These are phyloP conservation scores for Pandion haliaetus DNA, from an alignment of 2,113 vertebrate species.

Conservation along the genomic window DNA sequence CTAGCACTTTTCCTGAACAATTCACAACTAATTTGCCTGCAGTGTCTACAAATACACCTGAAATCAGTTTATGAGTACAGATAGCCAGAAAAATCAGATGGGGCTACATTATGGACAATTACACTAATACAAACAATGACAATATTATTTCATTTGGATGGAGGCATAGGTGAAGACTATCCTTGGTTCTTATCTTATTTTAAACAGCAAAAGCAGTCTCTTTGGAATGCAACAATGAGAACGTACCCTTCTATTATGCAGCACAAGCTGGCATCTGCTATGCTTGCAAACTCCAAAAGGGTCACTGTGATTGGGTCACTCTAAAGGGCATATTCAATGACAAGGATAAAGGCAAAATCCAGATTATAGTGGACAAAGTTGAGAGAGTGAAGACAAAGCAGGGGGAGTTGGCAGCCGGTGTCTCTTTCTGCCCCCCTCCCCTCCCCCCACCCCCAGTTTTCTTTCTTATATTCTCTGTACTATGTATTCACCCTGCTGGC, in stretches of 20 bases:
- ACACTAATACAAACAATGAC: not conserved
- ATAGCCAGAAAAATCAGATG: not conserved
- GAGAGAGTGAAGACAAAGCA: constrained; percentile 10
- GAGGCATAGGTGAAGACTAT: not conserved
- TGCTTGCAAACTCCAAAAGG: not conserved
- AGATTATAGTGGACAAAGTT: constrained; percentile 8
- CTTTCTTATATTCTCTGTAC: not conserved
- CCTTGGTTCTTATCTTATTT: not conserved
- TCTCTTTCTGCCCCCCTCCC: not conserved
- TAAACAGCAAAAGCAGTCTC: not conserved
- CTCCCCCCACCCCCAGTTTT: not conserved
- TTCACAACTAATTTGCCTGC: not conserved
- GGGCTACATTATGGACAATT: not conserved
- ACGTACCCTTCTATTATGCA: not conserved
- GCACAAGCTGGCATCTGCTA: not conserved
- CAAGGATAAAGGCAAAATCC: not conserved
- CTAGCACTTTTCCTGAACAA: not conserved
- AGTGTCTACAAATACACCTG: not conserved
- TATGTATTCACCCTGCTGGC: not conserved
- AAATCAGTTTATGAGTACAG: not conserved
- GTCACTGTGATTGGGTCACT: not conserved
- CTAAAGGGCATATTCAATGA: not conserved
- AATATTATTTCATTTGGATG: not conserved
- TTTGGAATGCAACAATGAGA: not conserved
- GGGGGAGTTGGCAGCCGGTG: not conserved